Base-by-base conservation (phyloP, 1,140 invertebrate genomes). In the Drosophila bifasciata region DNA sequence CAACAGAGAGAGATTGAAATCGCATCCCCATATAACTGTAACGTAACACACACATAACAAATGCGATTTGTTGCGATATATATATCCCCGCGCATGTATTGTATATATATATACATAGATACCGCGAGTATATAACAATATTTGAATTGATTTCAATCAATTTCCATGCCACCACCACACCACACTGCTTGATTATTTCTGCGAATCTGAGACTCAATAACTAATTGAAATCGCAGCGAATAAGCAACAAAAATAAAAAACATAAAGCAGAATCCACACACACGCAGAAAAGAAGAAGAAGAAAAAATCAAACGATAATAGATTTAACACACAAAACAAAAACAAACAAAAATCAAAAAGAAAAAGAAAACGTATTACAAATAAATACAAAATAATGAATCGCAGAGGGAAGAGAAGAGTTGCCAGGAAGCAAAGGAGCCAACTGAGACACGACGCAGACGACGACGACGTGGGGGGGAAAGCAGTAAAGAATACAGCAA, bases 121-220 rank as follows among this genome's bases (percentile, higher is more conserved):
- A 3, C 19, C 19, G 64, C 74, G 56, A 48, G n/a, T 73, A 74
- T 36, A 36, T 36, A 36, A 36, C 32, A 36, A 74, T 74, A 74
- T 57, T 41, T 46, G 40, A 73, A 73, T 73, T 72, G 70, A 73
- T 74, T 74, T 59, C 64, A 40, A 23, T 64, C 58, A 74, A 56
- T 74, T 73, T 59, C 60, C 74, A 66, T 73, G 32, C 36, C 50
- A n/a, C n/a, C n/a, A n/a, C n/a, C n/a, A n/a, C n/a, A n/a, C n/a
- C n/a, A n/a, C n/a, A 73, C 63, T 53, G 60, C 71, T 74, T 74
- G 53, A 57, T 56, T 73, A 50, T 53, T 28, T 36, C 45, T 55
- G 49, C 62, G 58, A 59, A 45, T 32, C 53, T n/a, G n/a, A 61
- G 50, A 74, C 70, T 74, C 70, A 74, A 74, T 28, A 66, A 74